Evolutionary conservation across 2,888 invertebrate genomes (phyloP).

Genomic region (Trissonchulus sp.): DNA sequence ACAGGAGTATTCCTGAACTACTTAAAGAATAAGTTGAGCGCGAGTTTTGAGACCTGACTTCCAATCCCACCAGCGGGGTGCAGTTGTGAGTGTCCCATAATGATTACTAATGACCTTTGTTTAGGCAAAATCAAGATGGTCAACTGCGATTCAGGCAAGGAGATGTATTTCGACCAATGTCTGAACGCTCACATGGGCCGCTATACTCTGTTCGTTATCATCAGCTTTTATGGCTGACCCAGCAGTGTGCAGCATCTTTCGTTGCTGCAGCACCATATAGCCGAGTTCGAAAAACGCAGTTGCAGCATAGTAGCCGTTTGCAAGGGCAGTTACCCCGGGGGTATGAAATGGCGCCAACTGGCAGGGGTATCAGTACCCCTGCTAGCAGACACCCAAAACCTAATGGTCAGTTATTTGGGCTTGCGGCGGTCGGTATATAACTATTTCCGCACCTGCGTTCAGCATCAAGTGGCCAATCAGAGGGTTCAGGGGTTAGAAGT

Average conservation of each 20-base stretch:
- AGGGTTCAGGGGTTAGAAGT: not conserved
- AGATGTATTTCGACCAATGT: conserved; percentile 1
- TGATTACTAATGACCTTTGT: too few relatives aligned
- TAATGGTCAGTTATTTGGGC: not conserved
- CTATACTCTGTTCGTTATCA: conserved; percentile 22
- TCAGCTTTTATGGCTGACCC: conserved; percentile 14
- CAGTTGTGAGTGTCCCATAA: too few relatives aligned
- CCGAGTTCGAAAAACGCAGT: not conserved
- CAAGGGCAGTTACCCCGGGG: conserved; percentile 12
- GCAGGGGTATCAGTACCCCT: not conserved
- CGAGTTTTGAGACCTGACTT: too few relatives aligned
- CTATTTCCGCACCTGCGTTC: not conserved
- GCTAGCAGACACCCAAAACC: conserved; percentile 8
- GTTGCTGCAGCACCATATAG: not conserved
- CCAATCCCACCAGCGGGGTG: too few relatives aligned
- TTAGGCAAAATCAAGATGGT: not conserved
- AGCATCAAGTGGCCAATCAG: not conserved
- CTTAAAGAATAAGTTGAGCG: too few relatives aligned
- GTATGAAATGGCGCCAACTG: conserved; percentile 25
- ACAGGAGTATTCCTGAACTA: too few relatives aligned
- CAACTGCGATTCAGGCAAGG: conserved; percentile 17
- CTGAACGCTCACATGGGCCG: not conserved
- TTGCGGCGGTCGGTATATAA: not conserved
- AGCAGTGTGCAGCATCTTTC: not conserved
- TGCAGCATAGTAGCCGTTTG: conserved; percentile 22